Conservation (phyloP, 2,888 invertebrate species). For the Megamerina dolium region DNA sequence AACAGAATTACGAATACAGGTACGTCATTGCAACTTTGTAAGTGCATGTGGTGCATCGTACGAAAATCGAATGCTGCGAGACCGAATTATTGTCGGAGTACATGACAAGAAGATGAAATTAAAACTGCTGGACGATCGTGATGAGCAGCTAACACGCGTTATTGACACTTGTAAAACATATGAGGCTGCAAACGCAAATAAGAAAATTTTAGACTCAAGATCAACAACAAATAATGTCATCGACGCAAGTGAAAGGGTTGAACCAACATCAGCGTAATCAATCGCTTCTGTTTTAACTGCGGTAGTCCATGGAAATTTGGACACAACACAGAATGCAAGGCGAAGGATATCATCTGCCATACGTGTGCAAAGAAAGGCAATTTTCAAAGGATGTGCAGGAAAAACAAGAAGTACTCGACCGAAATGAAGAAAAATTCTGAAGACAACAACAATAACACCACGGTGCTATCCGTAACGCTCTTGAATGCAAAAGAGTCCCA, state of each 20-base stretch:
- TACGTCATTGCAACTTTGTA: slow-evolving; percentile 17
- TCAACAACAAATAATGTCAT: background rate
- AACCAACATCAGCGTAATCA: background rate
- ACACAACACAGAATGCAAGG: slow-evolving; percentile 15
- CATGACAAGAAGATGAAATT: slow-evolving; percentile 18
- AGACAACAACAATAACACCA: too few relatives aligned
- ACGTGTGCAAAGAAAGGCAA: slow-evolving; percentile 9
- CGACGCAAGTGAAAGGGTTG: background rate
- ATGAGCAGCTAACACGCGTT: slow-evolving; percentile 16
- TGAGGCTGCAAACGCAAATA: slow-evolving; percentile 13
- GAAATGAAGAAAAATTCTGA: too few relatives aligned
- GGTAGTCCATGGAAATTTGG: slow-evolving; percentile 9
- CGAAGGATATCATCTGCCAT: slow-evolving; percentile 14
- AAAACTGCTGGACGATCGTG: slow-evolving; percentile 16
- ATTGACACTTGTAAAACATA: slow-evolving; percentile 16
- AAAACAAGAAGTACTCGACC: background rate
- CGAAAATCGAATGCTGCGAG: slow-evolving; percentile 19
- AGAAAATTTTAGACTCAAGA: slow-evolving; percentile 12
- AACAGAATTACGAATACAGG: slow-evolving; percentile 20
- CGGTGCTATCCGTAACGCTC: too few relatives aligned
- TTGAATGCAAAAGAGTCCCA: too few relatives aligned
- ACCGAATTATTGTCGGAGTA: slow-evolving; percentile 18
- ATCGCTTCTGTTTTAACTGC: slow-evolving; percentile 14
- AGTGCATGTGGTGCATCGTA: slow-evolving; percentile 17
- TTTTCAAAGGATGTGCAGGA: slow-evolving; percentile 5